Conservation (phyloP, 2,888 invertebrate species). For the Mayetiola destructor region DNA sequence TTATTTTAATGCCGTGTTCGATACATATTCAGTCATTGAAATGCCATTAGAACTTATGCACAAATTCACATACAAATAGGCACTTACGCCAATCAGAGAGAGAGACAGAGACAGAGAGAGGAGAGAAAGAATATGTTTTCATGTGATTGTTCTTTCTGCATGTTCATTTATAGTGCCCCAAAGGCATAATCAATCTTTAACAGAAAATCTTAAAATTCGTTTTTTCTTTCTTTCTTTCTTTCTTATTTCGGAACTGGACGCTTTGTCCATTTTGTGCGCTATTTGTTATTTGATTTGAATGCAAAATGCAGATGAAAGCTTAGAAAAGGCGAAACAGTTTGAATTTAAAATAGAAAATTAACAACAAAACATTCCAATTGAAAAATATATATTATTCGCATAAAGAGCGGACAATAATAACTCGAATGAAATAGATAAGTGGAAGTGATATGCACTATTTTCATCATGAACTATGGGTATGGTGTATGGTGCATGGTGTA, state of each 20-base stretch:
- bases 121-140: background rate
- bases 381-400: too few relatives aligned
- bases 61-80: background rate
- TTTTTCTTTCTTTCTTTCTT: background rate
- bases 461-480: too few relatives aligned
- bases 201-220: background rate
- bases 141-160: constrained; percentile 6
- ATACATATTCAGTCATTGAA: constrained; percentile 3
- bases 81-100: background rate
- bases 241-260: background rate
- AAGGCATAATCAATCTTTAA: constrained; percentile 11
- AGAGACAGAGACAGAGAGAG: background rate
- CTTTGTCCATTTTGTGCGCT: background rate
- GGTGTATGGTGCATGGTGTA: too few relatives aligned
- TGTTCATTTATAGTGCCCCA: constrained; percentile 8
- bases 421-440: too few relatives aligned
- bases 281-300: constrained; percentile 7
- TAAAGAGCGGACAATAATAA: too few relatives aligned
- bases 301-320: too few relatives aligned
- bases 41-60: constrained; percentile 4
- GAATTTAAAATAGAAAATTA: background rate
- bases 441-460: too few relatives aligned
- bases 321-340: too few relatives aligned
- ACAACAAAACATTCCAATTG: background rate
- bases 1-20: background rate